These are phyloP conservation scores for Onthophagus taurus DNA, from an alignment of 1,140 invertebrate genomes.

Conservation along the genomic window DNA sequence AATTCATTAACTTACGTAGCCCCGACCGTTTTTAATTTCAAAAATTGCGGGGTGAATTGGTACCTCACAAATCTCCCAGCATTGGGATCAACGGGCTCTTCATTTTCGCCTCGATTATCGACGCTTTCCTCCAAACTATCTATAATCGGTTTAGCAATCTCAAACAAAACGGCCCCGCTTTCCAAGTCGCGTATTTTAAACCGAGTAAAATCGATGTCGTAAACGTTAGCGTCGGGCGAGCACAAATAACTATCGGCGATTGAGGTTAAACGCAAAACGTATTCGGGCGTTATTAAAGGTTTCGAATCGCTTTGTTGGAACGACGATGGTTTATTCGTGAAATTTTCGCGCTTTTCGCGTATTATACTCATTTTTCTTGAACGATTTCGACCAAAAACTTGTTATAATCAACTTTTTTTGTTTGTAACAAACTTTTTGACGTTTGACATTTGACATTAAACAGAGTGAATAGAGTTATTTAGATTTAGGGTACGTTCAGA, in stretches of 20 bases:
- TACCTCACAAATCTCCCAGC: conserved; percentile 93
- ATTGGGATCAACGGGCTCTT: conserved; percentile 72
- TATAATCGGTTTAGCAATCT: conserved; percentile 84
- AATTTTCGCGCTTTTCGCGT: conserved; percentile 29
- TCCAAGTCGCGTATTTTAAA: conserved; percentile 97
- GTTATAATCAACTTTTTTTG: no score
- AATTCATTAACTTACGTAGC: conserved; percentile 66
- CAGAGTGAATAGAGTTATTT: no score
- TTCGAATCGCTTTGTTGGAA: conserved; percentile 16
- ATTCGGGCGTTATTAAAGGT: conserved; percentile 46
- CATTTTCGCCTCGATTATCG: conserved; percentile 46
- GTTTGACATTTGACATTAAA: no score
- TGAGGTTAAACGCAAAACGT: conserved; percentile 50
- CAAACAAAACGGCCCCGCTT: conserved; percentile 85
- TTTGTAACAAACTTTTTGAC: no score
- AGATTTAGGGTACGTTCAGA: no score
- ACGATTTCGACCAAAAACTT: no score
- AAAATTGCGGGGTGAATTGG: conserved; percentile 92
- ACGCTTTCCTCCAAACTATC: conserved; percentile 56
- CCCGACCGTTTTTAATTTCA: conserved; percentile 92
- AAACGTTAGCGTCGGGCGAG: conserved; percentile 89
- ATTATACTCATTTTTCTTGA: conserved; percentile 36
- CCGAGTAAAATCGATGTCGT: conserved; percentile 95
- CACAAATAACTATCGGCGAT: conserved; percentile 76
- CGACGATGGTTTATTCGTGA: conserved; percentile 22